Evolutionary conservation across 1,140 invertebrate species (phyloP).

Genomic region (Ladona fulva): DNA sequence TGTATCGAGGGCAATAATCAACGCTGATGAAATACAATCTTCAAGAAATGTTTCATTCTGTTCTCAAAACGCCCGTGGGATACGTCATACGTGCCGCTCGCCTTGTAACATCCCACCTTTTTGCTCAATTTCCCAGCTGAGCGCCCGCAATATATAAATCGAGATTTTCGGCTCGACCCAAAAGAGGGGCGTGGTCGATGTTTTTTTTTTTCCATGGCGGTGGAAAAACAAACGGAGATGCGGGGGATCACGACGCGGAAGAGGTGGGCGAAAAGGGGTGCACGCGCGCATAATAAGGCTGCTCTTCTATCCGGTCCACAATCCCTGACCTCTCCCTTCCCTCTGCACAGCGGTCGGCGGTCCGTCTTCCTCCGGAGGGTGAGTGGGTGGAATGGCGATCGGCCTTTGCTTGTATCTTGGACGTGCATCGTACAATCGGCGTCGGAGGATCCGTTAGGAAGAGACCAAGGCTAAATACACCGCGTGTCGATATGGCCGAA

Average conservation of each 20-base stretch:
- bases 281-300: background rate
- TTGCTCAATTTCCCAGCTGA: too few species aligned
- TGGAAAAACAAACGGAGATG: background rate
- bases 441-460: background rate
- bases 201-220: background rate
- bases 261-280: background rate
- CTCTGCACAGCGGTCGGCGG: background rate
- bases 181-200: too few species aligned
- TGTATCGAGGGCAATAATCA: too few species aligned
- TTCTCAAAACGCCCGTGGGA: too few species aligned
- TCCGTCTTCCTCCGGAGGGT: background rate
- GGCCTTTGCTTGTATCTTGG: background rate
- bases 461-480: background rate
- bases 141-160: too few species aligned
- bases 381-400: background rate
- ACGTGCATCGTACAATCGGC: background rate
- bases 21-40: too few species aligned
- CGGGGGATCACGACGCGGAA: background rate
- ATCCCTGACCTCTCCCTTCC: background rate
- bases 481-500: background rate
- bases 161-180: too few species aligned
- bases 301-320: background rate
- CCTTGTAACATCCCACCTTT: too few species aligned
- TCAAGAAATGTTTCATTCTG: too few species aligned
- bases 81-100: too few species aligned